Evolutionary conservation across 1,140 invertebrate species (phyloP).

Genomic region (Drosophila truncata): DNA sequence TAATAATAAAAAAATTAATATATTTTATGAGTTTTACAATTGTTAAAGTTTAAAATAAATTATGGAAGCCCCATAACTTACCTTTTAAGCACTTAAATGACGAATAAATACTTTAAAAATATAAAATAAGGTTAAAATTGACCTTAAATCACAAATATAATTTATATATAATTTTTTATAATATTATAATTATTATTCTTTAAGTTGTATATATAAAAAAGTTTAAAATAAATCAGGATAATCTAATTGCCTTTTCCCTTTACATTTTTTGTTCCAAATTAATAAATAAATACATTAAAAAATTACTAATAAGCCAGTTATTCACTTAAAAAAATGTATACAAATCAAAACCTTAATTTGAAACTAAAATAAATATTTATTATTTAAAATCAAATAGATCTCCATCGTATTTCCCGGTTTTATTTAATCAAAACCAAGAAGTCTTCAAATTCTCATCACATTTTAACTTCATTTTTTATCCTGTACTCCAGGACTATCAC

Average conservation of each 20-base stretch:
- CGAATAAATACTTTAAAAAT: neutral
- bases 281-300: neutral
- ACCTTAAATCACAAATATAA: neutral
- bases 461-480: neutral
- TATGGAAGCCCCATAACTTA: too few relatives aligned
- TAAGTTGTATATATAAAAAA: too few relatives aligned
- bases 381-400: neutral
- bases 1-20: neutral
- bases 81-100: neutral
- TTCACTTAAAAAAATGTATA: neutral
- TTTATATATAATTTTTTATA: neutral
- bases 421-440: neutral
- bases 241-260: too few relatives aligned
- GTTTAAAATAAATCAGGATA: too few relatives aligned
- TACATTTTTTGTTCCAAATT: too few relatives aligned
- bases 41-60: neutral
- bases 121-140: neutral
- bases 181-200: too few relatives aligned
- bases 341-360: neutral
- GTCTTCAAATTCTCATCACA: neutral
- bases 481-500: slow-evolving; percentile 11
- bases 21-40: neutral
- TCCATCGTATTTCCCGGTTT: neutral
- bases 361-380: neutral
- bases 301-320: neutral